A percentile compares a stretch with the other conserved stretches of the same genome.
Evolutionary conservation across 1,140 invertebrate species (phyloP).

Genomic region (Gryon sp.): DNA sequence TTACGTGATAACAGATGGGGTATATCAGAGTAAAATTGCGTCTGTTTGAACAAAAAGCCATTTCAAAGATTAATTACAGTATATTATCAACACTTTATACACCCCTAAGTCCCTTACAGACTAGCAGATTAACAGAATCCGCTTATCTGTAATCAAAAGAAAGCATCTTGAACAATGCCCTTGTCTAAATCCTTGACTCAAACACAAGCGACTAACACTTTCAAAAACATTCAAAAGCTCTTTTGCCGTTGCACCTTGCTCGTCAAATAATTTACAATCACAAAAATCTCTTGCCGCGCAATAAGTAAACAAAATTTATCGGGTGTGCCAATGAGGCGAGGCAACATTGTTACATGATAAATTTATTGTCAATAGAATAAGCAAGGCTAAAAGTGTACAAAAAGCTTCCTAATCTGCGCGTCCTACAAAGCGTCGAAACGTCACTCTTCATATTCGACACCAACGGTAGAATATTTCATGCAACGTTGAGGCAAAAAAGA

Average conservation of each 20-base stretch:
- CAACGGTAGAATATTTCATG: slow-evolving; percentile 47
- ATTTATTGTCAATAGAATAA: slow-evolving; percentile 51
- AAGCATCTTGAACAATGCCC: slow-evolving; percentile 17
- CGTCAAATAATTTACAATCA: slow-evolving; percentile 29
- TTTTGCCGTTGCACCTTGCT: slow-evolving; percentile 6
- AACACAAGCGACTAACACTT: slow-evolving; percentile 19
- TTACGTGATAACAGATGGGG: no score
- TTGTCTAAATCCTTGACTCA: slow-evolving; percentile 20
- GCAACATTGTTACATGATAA: slow-evolving; percentile 47
- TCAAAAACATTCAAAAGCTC: slow-evolving; percentile 24
- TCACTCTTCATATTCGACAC: slow-evolving; percentile 52
- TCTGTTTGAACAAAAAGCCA: slow-evolving; percentile 1
- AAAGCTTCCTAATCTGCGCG: slow-evolving; percentile 58
- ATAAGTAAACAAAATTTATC: slow-evolving; percentile 20
- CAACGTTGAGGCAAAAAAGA: slow-evolving; percentile 20
- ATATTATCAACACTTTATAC: slow-evolving; percentile 31
- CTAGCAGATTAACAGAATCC: slow-evolving; percentile 29
- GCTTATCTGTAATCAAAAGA: slow-evolving; percentile 42
- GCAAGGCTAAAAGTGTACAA: slow-evolving; percentile 20
- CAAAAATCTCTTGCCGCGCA: neutral
- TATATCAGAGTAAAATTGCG: no score
- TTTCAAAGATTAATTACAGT: slow-evolving; percentile 24
- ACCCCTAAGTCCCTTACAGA: slow-evolving; percentile 7
- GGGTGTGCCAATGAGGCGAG: slow-evolving; percentile 14
- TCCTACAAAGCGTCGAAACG: slow-evolving; percentile 41